A percentile compares a stretch with the other conserved stretches of the same genome.
Conservation (phyloP, 2,888 invertebrate species). For the Blomia tropicalis region DNA sequence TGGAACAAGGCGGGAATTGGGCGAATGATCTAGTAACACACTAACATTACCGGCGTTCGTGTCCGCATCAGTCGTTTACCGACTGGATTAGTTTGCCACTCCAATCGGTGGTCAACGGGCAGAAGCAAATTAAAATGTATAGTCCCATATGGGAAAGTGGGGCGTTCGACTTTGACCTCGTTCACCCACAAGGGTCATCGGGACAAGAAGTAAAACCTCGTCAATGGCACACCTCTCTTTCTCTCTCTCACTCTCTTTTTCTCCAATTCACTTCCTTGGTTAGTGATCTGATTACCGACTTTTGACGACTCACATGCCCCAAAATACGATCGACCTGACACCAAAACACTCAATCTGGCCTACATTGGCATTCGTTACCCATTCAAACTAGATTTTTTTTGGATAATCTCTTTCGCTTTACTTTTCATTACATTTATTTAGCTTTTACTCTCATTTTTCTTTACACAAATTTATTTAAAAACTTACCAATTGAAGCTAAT, state of each 20-base stretch:
- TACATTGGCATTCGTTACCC: constrained; percentile 5
- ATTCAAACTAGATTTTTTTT: background rate
- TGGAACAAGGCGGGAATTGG: background rate
- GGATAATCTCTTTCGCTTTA: background rate
- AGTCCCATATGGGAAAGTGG: too few relatives aligned
- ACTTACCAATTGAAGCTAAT: too few relatives aligned
- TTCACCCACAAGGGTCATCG: constrained; percentile 3
- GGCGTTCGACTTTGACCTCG: constrained; percentile 13
- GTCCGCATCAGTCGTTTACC: background rate
- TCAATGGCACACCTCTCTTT: background rate
- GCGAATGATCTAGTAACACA: background rate
- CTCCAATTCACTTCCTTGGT: background rate
- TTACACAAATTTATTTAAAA: too few relatives aligned
- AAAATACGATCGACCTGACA: background rate
- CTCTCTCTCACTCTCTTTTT: too few relatives aligned
- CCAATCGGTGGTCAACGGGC: too few relatives aligned
- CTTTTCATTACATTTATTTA: too few relatives aligned
- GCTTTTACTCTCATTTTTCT: too few relatives aligned
- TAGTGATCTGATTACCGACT: constrained; percentile 11
- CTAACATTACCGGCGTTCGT: too few relatives aligned
- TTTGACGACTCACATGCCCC: background rate
- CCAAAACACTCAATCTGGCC: background rate
- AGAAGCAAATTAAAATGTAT: too few relatives aligned
- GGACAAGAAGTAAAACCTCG: background rate
- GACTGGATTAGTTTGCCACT: background rate